Base-by-base conservation (phyloP, 2,113 vertebrate genomes). In the Sula dactylatra region DNA sequence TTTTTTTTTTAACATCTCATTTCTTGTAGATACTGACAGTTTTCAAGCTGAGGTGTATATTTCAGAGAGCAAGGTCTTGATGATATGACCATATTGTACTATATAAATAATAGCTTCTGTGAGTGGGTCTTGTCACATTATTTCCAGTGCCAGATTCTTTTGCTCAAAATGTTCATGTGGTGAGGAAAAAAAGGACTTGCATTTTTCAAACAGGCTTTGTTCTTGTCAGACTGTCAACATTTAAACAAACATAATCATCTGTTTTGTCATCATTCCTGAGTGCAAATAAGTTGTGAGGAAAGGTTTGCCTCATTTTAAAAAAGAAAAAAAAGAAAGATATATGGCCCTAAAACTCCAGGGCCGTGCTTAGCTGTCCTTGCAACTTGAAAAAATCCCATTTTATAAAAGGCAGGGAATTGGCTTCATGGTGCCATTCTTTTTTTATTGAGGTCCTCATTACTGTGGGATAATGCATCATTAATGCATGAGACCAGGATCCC, bases 41-140 rank as follows among this genome's bases (percentile, higher is more conserved):
- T 95, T 96, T 97, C 85, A 95, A 92, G 81, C 71, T 86, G 91
- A 96, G 94, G 94, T 97, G 79, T 95, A 73, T 86, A 88, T 96
- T 96, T 94, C 95, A 95, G 92, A 84, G 94, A 93, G 88, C 94
- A 84, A 86, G 93, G 86, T 95, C 94, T 94, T 94, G 95, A 93
- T 88, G 82, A 94, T 97, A 95, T 82, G 69, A 95, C 38, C 90
- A 92, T 90, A 96, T 97, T 96, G 87, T 90, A 92, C 62, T 76
- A 61, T 83, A 94, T 94, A 95, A 97, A 97, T 96, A 96, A 96
- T 95, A 95, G 71, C 86, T 97, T 94, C 77, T 94, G 54, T 82
- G 94, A 93, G 40, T 32, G 38, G 56, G 31, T 83, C 71, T 96
- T 90, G 86, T 69, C 90, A 91, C 73, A 85, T 94, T 94, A 52